These are phyloP conservation scores for Streptopelia turtur DNA, from an alignment of 2,797 vertebrate genomes.

Conservation along the genomic window DNA sequence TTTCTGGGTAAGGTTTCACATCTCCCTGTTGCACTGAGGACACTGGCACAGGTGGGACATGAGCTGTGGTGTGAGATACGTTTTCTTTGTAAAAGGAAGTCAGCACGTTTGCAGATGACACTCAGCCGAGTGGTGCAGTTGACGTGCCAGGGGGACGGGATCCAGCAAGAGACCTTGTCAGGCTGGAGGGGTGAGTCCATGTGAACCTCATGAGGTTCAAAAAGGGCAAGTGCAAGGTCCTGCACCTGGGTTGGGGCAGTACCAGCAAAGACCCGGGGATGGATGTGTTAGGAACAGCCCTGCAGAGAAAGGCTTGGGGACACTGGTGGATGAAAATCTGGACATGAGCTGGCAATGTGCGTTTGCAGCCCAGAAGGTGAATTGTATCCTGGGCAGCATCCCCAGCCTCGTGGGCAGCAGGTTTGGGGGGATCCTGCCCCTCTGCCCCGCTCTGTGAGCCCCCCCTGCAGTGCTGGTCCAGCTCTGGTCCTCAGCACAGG, in stretches of 20 bases:
- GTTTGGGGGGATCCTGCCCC: neutral
- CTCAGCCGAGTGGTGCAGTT: rapidly evolving
- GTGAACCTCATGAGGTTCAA: neutral
- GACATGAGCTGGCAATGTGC: too few species aligned
- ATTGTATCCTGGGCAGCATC: neutral
- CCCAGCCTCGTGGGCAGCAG: too few species aligned
- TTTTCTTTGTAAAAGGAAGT: neutral
- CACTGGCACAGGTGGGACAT: neutral
- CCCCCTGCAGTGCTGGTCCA: neutral
- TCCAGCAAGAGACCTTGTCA: neutral
- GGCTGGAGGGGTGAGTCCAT: neutral
- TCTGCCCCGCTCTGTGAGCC: neutral
- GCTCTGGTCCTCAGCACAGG: neutral
- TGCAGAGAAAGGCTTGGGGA: too few species aligned
- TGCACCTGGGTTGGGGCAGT: neutral
- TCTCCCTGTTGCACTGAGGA: neutral
- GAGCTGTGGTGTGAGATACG: neutral
- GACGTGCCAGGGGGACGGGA: too few species aligned
- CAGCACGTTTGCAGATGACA: neutral
- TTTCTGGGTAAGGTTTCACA: neutral
- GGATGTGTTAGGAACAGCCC: too few species aligned
- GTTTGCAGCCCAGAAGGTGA: too few species aligned
- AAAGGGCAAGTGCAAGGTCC: neutral
- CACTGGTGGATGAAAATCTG: too few species aligned
- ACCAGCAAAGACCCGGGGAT: neutral